A percentile compares a stretch with the other conserved stretches of the same genome.
Evolutionary conservation across 2,113 vertebrate genomes (phyloP).

Genomic region (Thunnus maccoyii): DNA sequence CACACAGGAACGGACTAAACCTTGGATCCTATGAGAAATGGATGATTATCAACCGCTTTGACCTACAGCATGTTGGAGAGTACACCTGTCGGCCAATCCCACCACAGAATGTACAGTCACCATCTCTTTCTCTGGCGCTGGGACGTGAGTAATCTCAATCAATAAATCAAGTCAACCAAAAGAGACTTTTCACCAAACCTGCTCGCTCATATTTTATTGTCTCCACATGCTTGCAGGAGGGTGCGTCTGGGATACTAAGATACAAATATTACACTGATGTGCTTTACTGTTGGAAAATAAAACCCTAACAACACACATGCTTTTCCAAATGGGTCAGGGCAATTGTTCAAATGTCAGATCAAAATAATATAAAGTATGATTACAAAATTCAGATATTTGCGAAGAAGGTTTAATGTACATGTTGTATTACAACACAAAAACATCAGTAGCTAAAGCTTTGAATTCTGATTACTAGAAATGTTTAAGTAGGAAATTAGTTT

Average conservation of each 20-base stretch:
- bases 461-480: too few relatives aligned
- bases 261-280: neutral
- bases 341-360: too few relatives aligned
- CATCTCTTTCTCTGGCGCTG: slow-evolving; percentile 71
- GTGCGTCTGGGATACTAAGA: neutral
- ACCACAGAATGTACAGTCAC: slow-evolving; percentile 83
- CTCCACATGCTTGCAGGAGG: neutral
- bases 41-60: slow-evolving; percentile 81
- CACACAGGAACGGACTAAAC: slow-evolving; percentile 78
- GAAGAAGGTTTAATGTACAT: too few relatives aligned
- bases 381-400: too few relatives aligned
- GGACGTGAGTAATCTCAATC: slow-evolving; percentile 77
- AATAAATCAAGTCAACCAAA: neutral
- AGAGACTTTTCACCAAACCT: neutral
- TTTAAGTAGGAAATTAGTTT: too few relatives aligned
- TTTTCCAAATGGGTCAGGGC: too few relatives aligned
- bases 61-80: slow-evolving; percentile 76
- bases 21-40: slow-evolving; percentile 80
- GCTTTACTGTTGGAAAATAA: neutral
- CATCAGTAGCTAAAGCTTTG: neutral
- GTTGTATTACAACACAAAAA: neutral
- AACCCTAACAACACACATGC: too few relatives aligned
- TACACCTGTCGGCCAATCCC: slow-evolving; percentile 84
- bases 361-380: too few relatives aligned
- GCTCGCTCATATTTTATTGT: neutral